phyloP scores from a whole-genome alignment of 2,113 vertebrate genomes.

The Oceanites oceanicus region DNA sequence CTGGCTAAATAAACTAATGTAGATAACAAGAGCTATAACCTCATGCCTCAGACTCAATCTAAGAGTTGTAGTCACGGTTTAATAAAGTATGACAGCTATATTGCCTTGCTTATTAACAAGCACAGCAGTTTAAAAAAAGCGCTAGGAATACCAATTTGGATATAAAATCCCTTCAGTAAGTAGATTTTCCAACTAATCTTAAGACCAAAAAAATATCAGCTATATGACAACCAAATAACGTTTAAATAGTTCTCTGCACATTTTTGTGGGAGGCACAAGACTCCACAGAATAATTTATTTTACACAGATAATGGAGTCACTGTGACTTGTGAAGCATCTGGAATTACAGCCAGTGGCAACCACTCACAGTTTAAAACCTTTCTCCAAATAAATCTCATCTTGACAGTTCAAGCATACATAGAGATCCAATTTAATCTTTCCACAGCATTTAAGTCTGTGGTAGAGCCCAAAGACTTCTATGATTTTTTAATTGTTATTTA shows the following conservation, averaged over 20 bases:
- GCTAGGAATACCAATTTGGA: neutral
- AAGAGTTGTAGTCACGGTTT: neutral
- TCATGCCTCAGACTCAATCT: neutral
- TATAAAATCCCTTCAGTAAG: constrained; percentile 9
- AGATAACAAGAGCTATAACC: neutral
- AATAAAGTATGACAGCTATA: constrained; percentile 23
- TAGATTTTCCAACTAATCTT: neutral
- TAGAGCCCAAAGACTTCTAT: neutral
- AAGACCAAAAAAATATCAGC: neutral
- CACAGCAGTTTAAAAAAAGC: neutral
- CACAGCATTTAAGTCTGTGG: neutral
- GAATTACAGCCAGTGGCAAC: neutral
- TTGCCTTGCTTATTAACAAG: constrained; percentile 5
- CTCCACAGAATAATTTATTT: neutral
- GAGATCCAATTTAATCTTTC: neutral
- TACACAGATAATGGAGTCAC: neutral
- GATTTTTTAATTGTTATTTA: constrained; percentile 36
- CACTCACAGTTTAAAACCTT: neutral
- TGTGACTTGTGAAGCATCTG: neutral
- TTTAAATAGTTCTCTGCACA: constrained; percentile 1
- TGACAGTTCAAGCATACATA: neutral
- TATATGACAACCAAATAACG: neutral
- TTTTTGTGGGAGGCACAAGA: neutral
- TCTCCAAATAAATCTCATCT: constrained; percentile 1
- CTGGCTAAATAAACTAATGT: neutral